Evolutionary conservation across 2,113 vertebrate genomes (phyloP), one percentile per base, ranked within the genome.

Genomic region (Nesospiza acunhae): DNA sequence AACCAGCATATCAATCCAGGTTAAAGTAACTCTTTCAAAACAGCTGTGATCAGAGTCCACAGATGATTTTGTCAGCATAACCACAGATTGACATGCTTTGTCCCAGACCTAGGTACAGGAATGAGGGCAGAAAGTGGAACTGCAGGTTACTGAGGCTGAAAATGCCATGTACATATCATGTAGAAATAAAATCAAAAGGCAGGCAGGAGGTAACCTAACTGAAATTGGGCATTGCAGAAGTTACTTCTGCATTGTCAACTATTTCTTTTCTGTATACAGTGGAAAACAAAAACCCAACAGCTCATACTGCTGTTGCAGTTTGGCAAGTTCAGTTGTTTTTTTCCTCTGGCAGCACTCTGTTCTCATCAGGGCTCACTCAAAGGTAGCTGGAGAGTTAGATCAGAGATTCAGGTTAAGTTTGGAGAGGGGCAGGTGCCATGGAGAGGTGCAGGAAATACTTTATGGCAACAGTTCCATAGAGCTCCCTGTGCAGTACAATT

Each of bases 11-110:
- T 53, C 55, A 62, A 17, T 63, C 68, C 85, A 88, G 72, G 85
- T 93, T 93, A 84, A 86, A 96, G 70, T 88, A 93, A 86, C 79
- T 93, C 82, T 88, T 90, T 96, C 67, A 79, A 92, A 93, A 59
- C 68, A 92, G 26, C 55, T 55, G 63, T 88, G 88, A 39, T 92
- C 7, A 5, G 53, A 80, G 27, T 50, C 60, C 50, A 55, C 55
- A 59, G 35, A 69, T 0, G 0, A 39, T 93, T 90, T 73, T 92
- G 72, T 93, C 85, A 92, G 86, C 86, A 11, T 74, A 77, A 80
- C 37, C 1, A 5, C 59, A 64, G 42, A 60, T 79, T 94, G 28
- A 78, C 44, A 4, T 42, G 74, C 63, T 93, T 90, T 92, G 75
- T 92, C 68, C 42, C 47, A 46, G 83, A 31, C 42, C 67, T 69